These are phyloP conservation scores for Tangara arthus DNA, from an alignment of 2,797 vertebrate species.

Conservation along the genomic window DNA sequence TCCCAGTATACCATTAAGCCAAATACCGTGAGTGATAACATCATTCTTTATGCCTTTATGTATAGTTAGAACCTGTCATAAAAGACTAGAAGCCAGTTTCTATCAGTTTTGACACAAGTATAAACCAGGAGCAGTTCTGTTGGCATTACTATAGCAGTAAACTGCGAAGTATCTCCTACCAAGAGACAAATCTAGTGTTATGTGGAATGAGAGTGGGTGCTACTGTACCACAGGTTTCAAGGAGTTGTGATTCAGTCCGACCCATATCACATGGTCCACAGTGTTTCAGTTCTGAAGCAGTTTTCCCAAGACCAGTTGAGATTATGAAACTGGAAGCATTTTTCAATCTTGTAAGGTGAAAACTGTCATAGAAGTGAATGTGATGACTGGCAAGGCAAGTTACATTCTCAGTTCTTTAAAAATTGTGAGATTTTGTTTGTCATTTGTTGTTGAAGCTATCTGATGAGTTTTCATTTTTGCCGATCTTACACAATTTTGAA, in stretches of 20 bases:
- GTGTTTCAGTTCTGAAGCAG: not conserved
- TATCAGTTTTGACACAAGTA: not conserved
- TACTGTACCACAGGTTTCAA: not conserved
- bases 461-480: not conserved
- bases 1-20: not conserved
- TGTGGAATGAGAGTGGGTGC: not conserved
- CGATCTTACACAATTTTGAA: not conserved
- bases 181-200: not conserved
- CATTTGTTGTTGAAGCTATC: not conserved
- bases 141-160: not conserved
- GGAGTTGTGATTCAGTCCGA: not conserved
- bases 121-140: not conserved
- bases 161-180: not conserved
- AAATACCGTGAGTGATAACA: not conserved
- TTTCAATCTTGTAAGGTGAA: not conserved
- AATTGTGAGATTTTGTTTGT: not conserved
- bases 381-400: not conserved
- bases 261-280: not conserved
- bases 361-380: not conserved
- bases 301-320: not conserved
- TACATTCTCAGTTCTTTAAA: not conserved
- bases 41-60: not conserved
- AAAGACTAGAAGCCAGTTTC: not conserved
- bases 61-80: not conserved
- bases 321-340: not conserved